A percentile compares a stretch with the other conserved stretches of the same genome.
Evolutionary conservation across 2,797 vertebrate species (phyloP).

Genomic region (Trematomus bernacchii): DNA sequence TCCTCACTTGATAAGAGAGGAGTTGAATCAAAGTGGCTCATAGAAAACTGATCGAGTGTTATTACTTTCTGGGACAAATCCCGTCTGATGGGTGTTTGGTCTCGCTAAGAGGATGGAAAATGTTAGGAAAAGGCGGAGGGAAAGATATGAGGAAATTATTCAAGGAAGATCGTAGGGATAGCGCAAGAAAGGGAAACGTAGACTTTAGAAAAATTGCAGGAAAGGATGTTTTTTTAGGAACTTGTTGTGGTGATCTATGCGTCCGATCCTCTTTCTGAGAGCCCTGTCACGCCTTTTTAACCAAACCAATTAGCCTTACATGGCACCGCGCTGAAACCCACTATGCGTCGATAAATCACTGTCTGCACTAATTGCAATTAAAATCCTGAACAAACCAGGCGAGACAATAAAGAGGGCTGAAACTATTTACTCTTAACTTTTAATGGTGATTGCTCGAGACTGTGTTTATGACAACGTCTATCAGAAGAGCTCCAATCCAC

Average conservation of each 20-base stretch:
- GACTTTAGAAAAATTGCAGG: too few species aligned
- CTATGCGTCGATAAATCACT: conserved; percentile 80
- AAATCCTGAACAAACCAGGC: conserved; percentile 78
- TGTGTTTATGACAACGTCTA: conserved; percentile 68
- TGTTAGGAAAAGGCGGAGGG: neutral
- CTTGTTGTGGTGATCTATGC: conserved; percentile 2
- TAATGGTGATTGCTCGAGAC: conserved; percentile 61
- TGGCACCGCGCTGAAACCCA: conserved; percentile 59
- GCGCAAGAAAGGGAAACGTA: too few species aligned
- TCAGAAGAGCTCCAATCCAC: conserved; percentile 60
- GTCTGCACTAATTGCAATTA: conserved; percentile 83
- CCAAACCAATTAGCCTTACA: conserved; percentile 84
- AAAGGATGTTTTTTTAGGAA: neutral
- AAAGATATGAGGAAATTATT: neutral
- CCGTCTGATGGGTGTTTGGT: conserved; percentile 26
- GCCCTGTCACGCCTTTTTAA: conserved; percentile 81
- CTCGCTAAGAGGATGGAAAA: conserved; percentile 17
- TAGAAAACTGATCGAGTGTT: conserved; percentile 33
- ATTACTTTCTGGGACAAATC: conserved; percentile 26
- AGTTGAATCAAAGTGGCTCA: conserved; percentile 8
- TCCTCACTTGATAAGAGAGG: conserved; percentile 35
- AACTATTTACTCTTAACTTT: conserved; percentile 77
- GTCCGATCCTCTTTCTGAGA: conserved; percentile 26
- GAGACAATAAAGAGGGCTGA: conserved; percentile 69
- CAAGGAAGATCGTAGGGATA: too few species aligned